These are phyloP conservation scores for Andrena fulva DNA, from an alignment of 2,888 invertebrate species.

Conservation along the genomic window DNA sequence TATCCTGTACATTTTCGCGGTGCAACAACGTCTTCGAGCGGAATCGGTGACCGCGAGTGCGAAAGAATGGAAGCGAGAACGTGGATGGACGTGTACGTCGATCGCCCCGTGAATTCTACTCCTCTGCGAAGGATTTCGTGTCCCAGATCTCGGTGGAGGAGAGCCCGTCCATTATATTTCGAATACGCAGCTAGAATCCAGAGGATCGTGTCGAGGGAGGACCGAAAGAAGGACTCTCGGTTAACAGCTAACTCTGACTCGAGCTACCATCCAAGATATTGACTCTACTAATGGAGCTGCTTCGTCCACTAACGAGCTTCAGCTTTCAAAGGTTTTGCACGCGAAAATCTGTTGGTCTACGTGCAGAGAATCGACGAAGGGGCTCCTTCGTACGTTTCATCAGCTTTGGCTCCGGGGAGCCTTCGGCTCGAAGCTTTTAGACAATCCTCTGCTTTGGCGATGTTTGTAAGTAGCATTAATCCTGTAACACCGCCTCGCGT, in stretches of 20 bases:
- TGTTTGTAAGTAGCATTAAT: conserved; percentile 62
- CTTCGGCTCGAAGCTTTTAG: conserved; percentile 32
- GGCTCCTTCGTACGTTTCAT: background rate
- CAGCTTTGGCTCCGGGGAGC: conserved; percentile 15
- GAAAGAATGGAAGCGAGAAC: conserved; percentile 16
- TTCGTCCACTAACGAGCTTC: conserved; percentile 40
- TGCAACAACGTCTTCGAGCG: background rate
- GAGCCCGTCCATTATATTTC: background rate
- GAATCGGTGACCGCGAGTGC: conserved; percentile 40
- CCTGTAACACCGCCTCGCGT: conserved; percentile 22
- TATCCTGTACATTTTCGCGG: background rate
- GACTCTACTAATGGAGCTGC: conserved; percentile 34
- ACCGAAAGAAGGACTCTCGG: conserved; percentile 3
- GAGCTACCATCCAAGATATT: background rate
- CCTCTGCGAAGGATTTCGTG: background rate
- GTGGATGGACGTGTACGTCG: conserved; percentile 35
- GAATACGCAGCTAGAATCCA: background rate
- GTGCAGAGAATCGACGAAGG: background rate
- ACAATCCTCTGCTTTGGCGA: conserved; percentile 34
- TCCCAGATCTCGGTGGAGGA: background rate
- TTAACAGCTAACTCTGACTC: conserved; percentile 6
- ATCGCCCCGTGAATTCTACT: conserved; percentile 3
- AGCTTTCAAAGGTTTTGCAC: background rate
- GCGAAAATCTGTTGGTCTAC: background rate
- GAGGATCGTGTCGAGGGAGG: background rate